Conservation (phyloP, 2,888 invertebrate species). For the Dryocosmus kuriphilus region DNA sequence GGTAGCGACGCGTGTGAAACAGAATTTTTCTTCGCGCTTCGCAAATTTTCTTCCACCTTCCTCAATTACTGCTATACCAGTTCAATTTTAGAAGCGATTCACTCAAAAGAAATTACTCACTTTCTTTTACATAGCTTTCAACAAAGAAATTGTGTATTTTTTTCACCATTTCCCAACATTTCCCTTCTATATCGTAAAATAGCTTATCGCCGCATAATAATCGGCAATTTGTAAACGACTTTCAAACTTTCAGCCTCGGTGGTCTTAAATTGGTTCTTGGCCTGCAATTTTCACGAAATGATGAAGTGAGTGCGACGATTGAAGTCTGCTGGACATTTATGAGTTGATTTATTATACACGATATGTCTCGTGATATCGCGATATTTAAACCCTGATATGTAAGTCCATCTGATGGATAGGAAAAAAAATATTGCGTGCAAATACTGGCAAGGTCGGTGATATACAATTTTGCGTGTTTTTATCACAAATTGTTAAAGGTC, state of each 20-base stretch:
- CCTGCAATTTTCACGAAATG: slow-evolving; percentile 3
- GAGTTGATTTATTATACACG: slow-evolving; percentile 18
- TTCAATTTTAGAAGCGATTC: slow-evolving; percentile 43
- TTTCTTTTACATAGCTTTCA: neutral
- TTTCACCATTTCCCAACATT: neutral
- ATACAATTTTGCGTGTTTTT: neutral
- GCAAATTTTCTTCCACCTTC: slow-evolving; percentile 49
- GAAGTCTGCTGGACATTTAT: slow-evolving; percentile 17
- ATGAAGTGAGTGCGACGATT: slow-evolving; percentile 11
- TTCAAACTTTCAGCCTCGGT: slow-evolving; percentile 25
- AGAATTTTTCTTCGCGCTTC: slow-evolving; percentile 56
- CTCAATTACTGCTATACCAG: neutral
- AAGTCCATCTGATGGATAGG: slow-evolving; percentile 7
- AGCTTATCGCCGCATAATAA: neutral
- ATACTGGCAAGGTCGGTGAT: slow-evolving; percentile 11
- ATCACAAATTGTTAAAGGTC: neutral
- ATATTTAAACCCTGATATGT: slow-evolving; percentile 22
- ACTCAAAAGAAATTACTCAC: neutral
- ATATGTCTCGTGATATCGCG: slow-evolving; percentile 16
- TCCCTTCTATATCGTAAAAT: neutral
- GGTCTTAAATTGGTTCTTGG: slow-evolving; percentile 15
- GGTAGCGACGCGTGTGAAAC: slow-evolving; percentile 51
- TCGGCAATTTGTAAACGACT: neutral
- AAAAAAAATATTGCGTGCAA: neutral
- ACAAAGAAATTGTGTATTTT: neutral